Evolutionary conservation across 2,113 vertebrate species (phyloP).

Genomic region (Tachysurus fulvidraco): DNA sequence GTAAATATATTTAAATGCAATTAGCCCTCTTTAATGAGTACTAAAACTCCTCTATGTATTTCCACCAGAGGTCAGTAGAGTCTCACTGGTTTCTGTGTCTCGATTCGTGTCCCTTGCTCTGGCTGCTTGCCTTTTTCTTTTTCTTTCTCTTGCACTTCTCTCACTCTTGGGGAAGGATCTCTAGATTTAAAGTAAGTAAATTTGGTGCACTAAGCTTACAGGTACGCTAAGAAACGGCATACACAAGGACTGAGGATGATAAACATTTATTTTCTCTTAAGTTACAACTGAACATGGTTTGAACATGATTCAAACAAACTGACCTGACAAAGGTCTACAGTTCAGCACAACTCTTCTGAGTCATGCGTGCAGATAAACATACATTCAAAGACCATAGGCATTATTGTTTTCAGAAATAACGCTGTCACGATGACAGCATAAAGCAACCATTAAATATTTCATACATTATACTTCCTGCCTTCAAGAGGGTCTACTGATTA

Average conservation of each 20-base stretch:
- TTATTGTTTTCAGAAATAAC: background rate
- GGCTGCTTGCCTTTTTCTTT: background rate
- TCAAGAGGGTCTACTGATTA: background rate
- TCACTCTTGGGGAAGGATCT: background rate
- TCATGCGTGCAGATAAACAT: constrained; percentile 40
- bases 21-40: background rate
- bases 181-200: background rate
- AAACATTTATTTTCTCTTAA: constrained; percentile 26
- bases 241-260: background rate
- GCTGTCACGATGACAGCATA: background rate
- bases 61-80: constrained; percentile 35
- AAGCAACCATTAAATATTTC: constrained; percentile 21
- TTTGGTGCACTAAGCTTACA: background rate
- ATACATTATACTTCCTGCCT: background rate
- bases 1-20: background rate
- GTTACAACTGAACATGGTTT: background rate
- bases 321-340: constrained; percentile 53
- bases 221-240: background rate
- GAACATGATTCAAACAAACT: constrained; percentile 34
- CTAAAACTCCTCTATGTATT: background rate
- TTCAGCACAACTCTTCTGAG: constrained; percentile 32
- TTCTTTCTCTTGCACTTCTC: background rate
- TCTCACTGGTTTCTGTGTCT: background rate
- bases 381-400: constrained; percentile 14
- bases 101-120: background rate